Evolutionary conservation across 2,113 vertebrate species (phyloP), one percentile per base, ranked within the genome.

Genomic region (Corythornis cristatus): DNA sequence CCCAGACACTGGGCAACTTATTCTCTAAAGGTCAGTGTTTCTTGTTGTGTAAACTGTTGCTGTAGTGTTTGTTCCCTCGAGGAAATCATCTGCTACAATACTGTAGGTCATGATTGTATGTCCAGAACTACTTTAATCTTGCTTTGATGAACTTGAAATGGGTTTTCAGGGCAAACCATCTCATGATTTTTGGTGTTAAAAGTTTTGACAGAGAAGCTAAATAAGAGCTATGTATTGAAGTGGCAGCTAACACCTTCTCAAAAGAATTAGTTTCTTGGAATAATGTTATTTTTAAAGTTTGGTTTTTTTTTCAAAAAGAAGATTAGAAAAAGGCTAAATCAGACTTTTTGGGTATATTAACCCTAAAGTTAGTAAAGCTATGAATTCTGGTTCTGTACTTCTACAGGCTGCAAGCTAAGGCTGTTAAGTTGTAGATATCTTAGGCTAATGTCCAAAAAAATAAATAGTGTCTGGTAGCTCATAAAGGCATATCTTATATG

Each of bases 391-490:
- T 16, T 40, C n/a, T n/a, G 51, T 17, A 14, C 8, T 8, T 37
- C 21, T 12, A 3, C 6, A 0, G 23, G 22, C 15, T 45, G 14
- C 12, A 6, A 26, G 3, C 43, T 5, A 18, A 8, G 28, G 14
- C 7, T 37, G 37, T 37, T 37, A 37, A 37, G 37, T 6, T 12
- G 7, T 31, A 0, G 42, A 4, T 57, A 5, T 35, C 8, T 11
- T 5, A 1, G 9, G 14, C 13, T 11, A 42, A 56, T 10, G 8
- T 13, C 8, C 22, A 25, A 37, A 25, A 25, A 37, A 25, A 25
- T 31, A 20, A 19, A 28, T 53, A 18, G 37, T 19, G 4, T 8
- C 12, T 8, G 12, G 31, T 12, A 54, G 12, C 9, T 46, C 28
- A 15, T 12, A 0, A 18, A 19, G 46, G 22, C 12, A 11, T 35